Evolutionary conservation across 2,888 invertebrate genomes (phyloP), one percentile per base, ranked within the genome.

Genomic region (Homarus gammarus): DNA sequence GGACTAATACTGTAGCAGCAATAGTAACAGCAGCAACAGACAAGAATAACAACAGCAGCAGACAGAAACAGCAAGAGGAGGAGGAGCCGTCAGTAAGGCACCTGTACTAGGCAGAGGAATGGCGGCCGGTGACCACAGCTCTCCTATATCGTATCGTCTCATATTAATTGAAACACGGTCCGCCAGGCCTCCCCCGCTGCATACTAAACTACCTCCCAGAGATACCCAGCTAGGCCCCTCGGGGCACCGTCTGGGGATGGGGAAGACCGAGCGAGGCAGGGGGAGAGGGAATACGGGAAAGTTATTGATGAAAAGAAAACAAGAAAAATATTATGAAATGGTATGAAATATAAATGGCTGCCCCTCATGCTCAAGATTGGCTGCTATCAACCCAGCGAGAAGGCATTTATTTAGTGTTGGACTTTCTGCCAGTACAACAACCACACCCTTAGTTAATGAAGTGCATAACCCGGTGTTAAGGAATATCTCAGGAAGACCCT

Each of bases 51-150:
- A 61, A n/a, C n/a, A n/a, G 61, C n/a, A n/a, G 33, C n/a, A n/a
- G 68, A 40, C 36, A 68, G 68, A 38, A 38, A 64, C 10, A 70
- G 82, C 15, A 40, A 44, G 82, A 68, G 68, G 44, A 40, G 64
- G 44, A 68, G 70, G 27, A n/a, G 18, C 2, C 18, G n/a, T 18
- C 36, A 68, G 68, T n/a, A 38, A 68, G 40, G 27, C 31, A 5
- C 27, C 18, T 0, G 31, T 0, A 38, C 12, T 3, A 56, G 56
- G 3, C 18, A 0, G 56, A 12, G 56, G 12, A 22, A 12, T 3
- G 56, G 44, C 5, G 56, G 56, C 18, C 3, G 56, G 3, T 56
- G 18, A 56, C 0, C 2, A 3, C 22, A 56, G 56, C 22, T 3
- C 56, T 56, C 12, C 12, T 56, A 12, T 2, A 22, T 22, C 12